phyloP scores from a whole-genome alignment of 2,113 vertebrate species.

The Myodes glareolus region DNA sequence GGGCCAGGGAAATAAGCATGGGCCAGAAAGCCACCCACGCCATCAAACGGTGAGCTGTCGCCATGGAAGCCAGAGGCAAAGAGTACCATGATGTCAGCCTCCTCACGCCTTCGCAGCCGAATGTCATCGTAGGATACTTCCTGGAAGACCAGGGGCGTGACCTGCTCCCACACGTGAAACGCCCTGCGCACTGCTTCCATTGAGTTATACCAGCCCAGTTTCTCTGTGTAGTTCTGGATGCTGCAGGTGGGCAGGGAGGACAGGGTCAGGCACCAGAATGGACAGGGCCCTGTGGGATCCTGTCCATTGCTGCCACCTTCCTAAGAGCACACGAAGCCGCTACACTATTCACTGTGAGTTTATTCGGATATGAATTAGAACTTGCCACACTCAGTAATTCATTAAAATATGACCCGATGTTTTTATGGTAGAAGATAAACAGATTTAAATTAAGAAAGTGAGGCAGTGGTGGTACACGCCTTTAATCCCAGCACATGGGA shows the following conservation, averaged over 20 bases:
- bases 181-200: constrained; percentile 90
- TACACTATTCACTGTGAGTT: neutral
- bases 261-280: neutral
- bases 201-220: constrained; percentile 90
- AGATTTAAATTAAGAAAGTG: neutral
- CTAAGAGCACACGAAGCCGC: fast-evolving
- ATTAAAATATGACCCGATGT: neutral
- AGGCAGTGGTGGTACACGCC: neutral
- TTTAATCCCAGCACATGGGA: neutral
- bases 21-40: constrained; percentile 94
- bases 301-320: fast-evolving
- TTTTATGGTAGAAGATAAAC: neutral
- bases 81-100: constrained; percentile 95
- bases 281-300: neutral
- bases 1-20: constrained; percentile 97
- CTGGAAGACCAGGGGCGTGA: constrained; percentile 91
- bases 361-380: neutral
- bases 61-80: constrained; percentile 98
- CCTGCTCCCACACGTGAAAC: constrained; percentile 92
- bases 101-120: constrained; percentile 89
- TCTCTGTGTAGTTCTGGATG: constrained; percentile 93
- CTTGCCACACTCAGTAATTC: neutral
- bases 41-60: constrained; percentile 97
- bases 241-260: constrained; percentile 77
- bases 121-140: constrained; percentile 91